Conservation (phyloP, 2,797 vertebrate species). For the Rhincodon typus region DNA sequence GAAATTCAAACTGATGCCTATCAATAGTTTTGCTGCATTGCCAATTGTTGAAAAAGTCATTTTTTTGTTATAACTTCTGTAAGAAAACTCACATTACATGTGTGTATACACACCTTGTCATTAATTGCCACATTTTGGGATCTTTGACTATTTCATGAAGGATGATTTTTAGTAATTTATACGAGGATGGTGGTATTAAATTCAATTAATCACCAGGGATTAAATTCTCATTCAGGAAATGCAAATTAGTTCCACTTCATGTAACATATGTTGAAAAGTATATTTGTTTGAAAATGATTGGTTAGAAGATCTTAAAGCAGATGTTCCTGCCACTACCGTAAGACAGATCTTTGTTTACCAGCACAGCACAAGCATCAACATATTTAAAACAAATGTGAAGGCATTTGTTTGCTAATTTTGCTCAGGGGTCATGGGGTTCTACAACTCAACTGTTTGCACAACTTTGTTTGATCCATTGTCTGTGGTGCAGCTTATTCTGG, state of each 20-base stretch:
- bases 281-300: neutral
- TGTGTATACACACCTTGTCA: neutral
- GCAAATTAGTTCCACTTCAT: neutral
- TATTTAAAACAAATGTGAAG: neutral
- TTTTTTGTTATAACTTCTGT: neutral
- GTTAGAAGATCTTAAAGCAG: neutral
- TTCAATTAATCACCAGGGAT: neutral
- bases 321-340: neutral
- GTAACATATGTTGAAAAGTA: neutral
- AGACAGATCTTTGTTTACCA: neutral
- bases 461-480: neutral
- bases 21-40: neutral
- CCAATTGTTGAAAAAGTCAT: neutral
- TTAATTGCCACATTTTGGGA: neutral
- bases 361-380: too few relatives aligned
- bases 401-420: neutral
- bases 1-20: neutral
- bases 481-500: neutral
- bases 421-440: neutral
- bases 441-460: neutral
- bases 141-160: neutral
- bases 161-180: neutral
- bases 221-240: neutral
- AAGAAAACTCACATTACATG: neutral
- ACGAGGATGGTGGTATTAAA: neutral